Evolutionary conservation across 2,888 invertebrate species (phyloP).

Genomic region (Sarcophaga variegata): DNA sequence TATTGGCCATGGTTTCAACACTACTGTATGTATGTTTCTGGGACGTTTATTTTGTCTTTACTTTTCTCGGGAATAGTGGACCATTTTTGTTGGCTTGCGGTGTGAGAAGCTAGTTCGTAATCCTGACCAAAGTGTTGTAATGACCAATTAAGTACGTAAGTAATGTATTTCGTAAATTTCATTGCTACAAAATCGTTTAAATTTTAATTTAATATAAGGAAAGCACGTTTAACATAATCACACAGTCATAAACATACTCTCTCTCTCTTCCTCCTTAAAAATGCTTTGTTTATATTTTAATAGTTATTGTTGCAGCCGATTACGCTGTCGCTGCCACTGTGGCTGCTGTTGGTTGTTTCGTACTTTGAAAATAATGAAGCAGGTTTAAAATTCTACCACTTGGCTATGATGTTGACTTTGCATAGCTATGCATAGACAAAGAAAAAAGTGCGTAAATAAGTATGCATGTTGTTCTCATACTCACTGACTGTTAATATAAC

Average conservation of each 20-base stretch:
- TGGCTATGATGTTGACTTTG: constrained; percentile 10
- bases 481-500: not conserved
- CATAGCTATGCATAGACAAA: constrained; percentile 39
- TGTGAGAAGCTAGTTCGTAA: no score
- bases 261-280: not conserved
- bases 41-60: no score
- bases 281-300: constrained; percentile 19
- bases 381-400: constrained; percentile 33
- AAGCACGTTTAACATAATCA: not conserved
- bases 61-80: no score
- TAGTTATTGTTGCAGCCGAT: not conserved
- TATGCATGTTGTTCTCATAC: not conserved
- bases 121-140: no score
- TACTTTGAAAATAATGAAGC: constrained; percentile 20
- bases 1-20: no score
- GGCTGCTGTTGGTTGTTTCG: constrained; percentile 2
- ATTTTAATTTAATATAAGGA: no score
- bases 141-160: no score
- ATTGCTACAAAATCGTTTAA: no score
- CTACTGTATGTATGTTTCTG: no score
- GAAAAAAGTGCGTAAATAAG: constrained; percentile 14
- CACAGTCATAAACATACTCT: not conserved
- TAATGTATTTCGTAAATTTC: no score
- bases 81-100: no score
- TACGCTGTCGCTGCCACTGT: not conserved